Conservation (phyloP, 2,888 invertebrate genomes). For the Parnassius orleans region DNA sequence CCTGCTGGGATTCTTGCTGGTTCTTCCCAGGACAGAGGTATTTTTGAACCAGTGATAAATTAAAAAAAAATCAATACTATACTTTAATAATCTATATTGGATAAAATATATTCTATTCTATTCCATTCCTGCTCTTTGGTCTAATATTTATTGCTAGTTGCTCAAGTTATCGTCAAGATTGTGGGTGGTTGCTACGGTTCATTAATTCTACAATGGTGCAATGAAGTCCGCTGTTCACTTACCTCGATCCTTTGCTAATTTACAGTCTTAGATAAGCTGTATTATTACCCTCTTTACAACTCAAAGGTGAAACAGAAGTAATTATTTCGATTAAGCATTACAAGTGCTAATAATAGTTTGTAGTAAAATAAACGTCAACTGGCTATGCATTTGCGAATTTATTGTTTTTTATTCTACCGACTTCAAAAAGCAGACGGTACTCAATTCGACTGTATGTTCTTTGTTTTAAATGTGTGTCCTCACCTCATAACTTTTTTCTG, state of each 20-base stretch:
- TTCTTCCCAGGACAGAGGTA: too few species aligned
- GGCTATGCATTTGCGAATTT: neutral
- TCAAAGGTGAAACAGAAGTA: slow-evolving; percentile 14
- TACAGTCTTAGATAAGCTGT: slow-evolving; percentile 11
- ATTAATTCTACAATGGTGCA: slow-evolving; percentile 23
- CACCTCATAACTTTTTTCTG: too few species aligned
- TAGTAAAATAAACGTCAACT: slow-evolving; percentile 1
- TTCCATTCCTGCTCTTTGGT: slow-evolving; percentile 1
- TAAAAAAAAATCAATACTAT: too few species aligned
- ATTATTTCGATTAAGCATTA: slow-evolving; percentile 18
- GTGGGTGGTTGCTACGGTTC: slow-evolving; percentile 17
- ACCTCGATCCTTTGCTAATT: slow-evolving; percentile 19
- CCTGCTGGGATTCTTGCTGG: too few species aligned
- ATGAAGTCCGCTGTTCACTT: slow-evolving; percentile 20
- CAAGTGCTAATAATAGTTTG: slow-evolving; percentile 11
- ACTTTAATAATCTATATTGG: too few species aligned
- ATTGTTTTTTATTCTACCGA: neutral
- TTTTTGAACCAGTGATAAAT: too few species aligned
- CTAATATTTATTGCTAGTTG: slow-evolving; percentile 17
- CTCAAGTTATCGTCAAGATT: slow-evolving; percentile 10
- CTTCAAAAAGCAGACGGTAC: too few species aligned
- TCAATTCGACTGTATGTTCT: too few species aligned
- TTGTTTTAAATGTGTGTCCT: too few species aligned
- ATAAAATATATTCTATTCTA: too few species aligned
- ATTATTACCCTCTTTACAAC: slow-evolving; percentile 9